These are phyloP conservation scores for Steatornis caripensis DNA, from an alignment of 2,113 vertebrate species.

Conservation along the genomic window DNA sequence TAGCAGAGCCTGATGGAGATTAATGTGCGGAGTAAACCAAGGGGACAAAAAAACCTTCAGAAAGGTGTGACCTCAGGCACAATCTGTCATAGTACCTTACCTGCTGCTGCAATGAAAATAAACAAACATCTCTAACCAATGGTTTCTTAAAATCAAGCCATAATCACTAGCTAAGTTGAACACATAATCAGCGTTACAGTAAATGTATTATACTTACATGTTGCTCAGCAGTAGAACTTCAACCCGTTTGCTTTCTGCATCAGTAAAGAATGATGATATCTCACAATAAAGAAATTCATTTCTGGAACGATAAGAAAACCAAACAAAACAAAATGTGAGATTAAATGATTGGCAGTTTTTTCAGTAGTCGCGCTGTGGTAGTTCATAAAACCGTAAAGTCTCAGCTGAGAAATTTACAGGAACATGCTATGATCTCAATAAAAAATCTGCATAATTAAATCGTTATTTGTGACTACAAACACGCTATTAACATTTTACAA, in stretches of 20 bases:
- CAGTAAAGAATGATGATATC: background rate
- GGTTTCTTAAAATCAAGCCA: background rate
- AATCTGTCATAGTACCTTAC: background rate
- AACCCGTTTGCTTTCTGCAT: background rate
- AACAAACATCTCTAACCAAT: background rate
- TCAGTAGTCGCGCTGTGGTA: rapidly evolving
- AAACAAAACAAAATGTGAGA: background rate
- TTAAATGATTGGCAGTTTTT: background rate
- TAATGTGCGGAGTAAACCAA: background rate
- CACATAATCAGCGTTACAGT: background rate
- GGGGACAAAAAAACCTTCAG: background rate
- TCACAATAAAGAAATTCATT: slow-evolving; percentile 40
- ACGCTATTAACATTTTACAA: background rate
- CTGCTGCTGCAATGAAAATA: background rate
- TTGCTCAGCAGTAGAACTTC: slow-evolving; percentile 15
- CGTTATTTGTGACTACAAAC: background rate
- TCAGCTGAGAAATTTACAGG: background rate
- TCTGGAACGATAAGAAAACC: slow-evolving; percentile 46
- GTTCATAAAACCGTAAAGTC: background rate
- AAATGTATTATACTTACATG: slow-evolving; percentile 46
- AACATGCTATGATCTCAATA: background rate
- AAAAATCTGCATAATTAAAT: background rate
- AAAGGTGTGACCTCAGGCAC: background rate
- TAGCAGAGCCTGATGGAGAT: background rate
- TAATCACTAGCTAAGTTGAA: background rate